Conservation (phyloP, 2,113 vertebrate species). For the Pygoscelis adeliae region DNA sequence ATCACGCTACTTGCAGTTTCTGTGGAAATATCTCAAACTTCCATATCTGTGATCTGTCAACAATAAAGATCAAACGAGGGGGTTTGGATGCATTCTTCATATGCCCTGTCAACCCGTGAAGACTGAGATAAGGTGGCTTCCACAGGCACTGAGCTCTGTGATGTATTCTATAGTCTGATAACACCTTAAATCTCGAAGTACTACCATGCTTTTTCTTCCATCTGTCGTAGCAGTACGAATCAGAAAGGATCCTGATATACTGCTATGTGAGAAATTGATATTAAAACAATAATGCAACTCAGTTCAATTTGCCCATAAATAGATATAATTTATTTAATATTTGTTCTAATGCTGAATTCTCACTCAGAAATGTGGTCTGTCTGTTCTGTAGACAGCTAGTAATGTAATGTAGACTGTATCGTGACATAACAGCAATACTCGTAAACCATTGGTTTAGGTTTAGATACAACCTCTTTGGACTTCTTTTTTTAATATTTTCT, state of each 20-base stretch:
- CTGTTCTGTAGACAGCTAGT: not conserved
- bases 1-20: conserved; percentile 1
- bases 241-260: not conserved
- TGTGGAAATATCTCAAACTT: conserved; percentile 32
- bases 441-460: not conserved
- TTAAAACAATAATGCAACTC: not conserved
- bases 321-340: not conserved
- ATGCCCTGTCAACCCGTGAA: conserved; percentile 50
- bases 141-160: conserved; percentile 27
- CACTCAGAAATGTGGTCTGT: not conserved
- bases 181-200: conserved; percentile 53
- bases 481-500: not conserved
- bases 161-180: conserved; percentile 51
- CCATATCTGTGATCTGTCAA: conserved; percentile 55
- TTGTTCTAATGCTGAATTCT: not conserved
- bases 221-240: not conserved
- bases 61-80: conserved; percentile 22
- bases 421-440: not conserved
- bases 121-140: conserved; percentile 59
- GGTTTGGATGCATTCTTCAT: conserved; percentile 4
- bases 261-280: not conserved
- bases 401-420: not conserved
- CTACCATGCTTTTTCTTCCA: conserved; percentile 25
- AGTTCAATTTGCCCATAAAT: not conserved
- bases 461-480: not conserved